phyloP scores from a whole-genome alignment of 2,113 vertebrate genomes.

The Petaurus breviceps region DNA sequence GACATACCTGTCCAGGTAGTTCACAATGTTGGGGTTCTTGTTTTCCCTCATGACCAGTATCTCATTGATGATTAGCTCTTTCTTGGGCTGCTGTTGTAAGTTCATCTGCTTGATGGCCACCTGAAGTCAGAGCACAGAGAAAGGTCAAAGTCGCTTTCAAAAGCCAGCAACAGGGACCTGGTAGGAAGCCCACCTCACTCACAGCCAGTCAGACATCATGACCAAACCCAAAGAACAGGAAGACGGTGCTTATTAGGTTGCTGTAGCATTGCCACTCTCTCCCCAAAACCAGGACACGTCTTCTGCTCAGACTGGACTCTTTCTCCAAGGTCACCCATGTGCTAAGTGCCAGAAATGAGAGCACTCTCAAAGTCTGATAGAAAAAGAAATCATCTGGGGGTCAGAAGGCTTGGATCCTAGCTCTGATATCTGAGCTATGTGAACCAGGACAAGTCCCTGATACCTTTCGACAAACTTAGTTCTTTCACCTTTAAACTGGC shows the following conservation, averaged over 20 bases:
- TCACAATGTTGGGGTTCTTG: constrained; percentile 98
- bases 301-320: background rate
- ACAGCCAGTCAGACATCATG: background rate
- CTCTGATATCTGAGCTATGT: background rate
- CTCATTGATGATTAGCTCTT: constrained; percentile 98
- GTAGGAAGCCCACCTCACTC: background rate
- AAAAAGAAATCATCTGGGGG: constrained; percentile 23
- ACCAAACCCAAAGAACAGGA: background rate
- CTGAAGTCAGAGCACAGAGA: constrained; percentile 79
- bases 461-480: background rate
- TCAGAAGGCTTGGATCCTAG: constrained; percentile 1
- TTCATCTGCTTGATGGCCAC: constrained; percentile 99
- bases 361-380: background rate
- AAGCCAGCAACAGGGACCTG: background rate
- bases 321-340: background rate
- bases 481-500: background rate
- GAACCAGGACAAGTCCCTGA: too few relatives aligned
- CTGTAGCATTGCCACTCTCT: background rate
- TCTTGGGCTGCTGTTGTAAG: constrained; percentile 97
- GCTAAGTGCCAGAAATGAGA: background rate
- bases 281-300: background rate
- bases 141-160: constrained; percentile 6
- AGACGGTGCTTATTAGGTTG: background rate
- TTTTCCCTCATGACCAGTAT: constrained; percentile 99
- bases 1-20: constrained; percentile 97